Conservation (phyloP, 2,797 vertebrate species). For the Urophycis tenuis region DNA sequence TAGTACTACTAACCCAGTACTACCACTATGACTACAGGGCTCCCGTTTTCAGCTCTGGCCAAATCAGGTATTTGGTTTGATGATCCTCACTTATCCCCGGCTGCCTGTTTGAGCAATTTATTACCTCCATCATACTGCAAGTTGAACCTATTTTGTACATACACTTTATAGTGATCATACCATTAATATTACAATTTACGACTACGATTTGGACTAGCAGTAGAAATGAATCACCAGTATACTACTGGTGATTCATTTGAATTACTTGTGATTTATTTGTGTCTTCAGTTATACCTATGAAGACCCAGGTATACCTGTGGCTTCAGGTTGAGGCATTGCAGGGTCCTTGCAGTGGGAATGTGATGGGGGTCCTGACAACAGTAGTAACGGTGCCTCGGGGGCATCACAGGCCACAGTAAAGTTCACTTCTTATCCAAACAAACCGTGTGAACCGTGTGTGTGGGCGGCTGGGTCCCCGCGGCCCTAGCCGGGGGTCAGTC, state of each 20-base stretch:
- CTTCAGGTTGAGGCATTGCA: neutral
- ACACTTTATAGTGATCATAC: neutral
- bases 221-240: neutral
- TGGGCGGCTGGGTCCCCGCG: neutral
- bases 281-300: too few species aligned
- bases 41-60: neutral
- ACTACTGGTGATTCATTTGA: too few species aligned
- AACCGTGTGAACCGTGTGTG: neutral
- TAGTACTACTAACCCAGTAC: neutral
- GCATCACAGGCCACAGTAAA: constrained; percentile 6
- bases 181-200: neutral
- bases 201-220: neutral
- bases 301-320: neutral
- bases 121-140: neutral
- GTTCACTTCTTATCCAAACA: constrained; percentile 2
- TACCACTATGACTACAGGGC: neutral
- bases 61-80: neutral
- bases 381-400: neutral
- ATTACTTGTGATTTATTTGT: too few species aligned
- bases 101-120: neutral
- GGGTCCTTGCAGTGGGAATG: neutral
- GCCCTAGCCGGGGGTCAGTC: neutral
- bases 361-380: neutral
- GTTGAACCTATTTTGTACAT: neutral
- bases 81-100: neutral